These are phyloP conservation scores for Poecile montanus DNA, from an alignment of 2,797 vertebrate species.

Conservation along the genomic window DNA sequence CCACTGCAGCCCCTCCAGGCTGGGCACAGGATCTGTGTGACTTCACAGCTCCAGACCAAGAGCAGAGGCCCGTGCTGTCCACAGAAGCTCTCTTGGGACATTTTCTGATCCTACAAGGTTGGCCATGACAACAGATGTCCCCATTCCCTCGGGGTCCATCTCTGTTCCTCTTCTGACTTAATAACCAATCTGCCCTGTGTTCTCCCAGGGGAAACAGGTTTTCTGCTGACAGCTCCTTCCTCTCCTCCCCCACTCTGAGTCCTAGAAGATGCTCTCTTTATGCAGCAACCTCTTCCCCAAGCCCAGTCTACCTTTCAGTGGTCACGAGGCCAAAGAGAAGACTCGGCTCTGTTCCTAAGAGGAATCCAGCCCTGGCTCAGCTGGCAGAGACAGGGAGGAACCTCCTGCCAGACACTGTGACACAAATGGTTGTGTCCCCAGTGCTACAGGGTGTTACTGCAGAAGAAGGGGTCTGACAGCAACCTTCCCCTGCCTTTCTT, in stretches of 20 bases:
- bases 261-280: neutral
- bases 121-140: constrained; percentile 22
- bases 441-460: neutral
- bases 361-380: neutral
- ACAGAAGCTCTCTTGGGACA: neutral
- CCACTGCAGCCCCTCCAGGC: neutral
- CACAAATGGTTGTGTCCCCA: fast-evolving
- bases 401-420: neutral
- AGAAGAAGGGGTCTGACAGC: neutral
- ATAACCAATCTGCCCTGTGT: neutral
- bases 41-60: neutral
- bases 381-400: neutral
- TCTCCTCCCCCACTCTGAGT: neutral
- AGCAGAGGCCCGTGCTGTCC: neutral
- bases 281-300: neutral
- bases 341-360: neutral
- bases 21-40: neutral
- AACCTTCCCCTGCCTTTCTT: neutral
- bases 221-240: neutral
- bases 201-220: neutral
- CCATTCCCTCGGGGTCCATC: neutral
- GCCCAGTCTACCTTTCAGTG: neutral
- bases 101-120: neutral
- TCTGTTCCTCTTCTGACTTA: constrained; percentile 1
- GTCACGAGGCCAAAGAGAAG: neutral